Evolutionary conservation across 1,140 invertebrate genomes (phyloP), one percentile per base, ranked within the genome.

Genomic region (Macrocentrus cingulum): DNA sequence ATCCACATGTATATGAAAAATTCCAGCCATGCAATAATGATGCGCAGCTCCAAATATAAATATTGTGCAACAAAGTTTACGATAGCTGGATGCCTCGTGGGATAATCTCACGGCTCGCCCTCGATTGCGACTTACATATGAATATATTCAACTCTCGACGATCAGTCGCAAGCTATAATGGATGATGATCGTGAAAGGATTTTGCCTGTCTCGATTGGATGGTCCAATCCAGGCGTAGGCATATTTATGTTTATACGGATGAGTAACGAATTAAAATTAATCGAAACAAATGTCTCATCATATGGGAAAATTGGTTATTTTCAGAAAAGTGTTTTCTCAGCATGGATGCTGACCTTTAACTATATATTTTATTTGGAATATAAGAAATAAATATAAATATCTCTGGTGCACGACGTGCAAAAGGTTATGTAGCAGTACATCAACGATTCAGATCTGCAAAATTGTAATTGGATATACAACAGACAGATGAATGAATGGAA

Each of bases 141-240:
- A 49, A 39, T 42, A 29, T 15, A 32, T 32, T 36, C 32, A 15
- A 74, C 32, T n/a, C n/a, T 15, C 46, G 34, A 55, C 22, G 15
- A 39, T 34, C 46, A 19, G 8, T 16, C 20, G 18, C 5, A 13
- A 34, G 20, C n/a, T 29, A 5, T 29, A 15, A 15, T 42, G 32
- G 65, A 70, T 66, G 59, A 53, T 68, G 59, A 66, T 74, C 66
- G 70, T 75, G 66, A 75, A 74, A 75, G 71, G 66, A 73, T 70
- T 52, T 39, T 58, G 46, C 23, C 19, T 20, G 7, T 25, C 37
- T 25, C 37, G 37, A 29, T 37, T 36, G 29, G 41, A 29, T 22
- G 15, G 16, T 36, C 34, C n/a, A 29, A 44, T 56, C 25, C 18
- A 15, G 18, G 11, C 15, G 22, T 15, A 29, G 25, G 9, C 25